A percentile compares a stretch with the other conserved stretches of the same genome.
phyloP scores from a whole-genome alignment of 2,797 vertebrate genomes.

The Sphenopsis melanotis region DNA sequence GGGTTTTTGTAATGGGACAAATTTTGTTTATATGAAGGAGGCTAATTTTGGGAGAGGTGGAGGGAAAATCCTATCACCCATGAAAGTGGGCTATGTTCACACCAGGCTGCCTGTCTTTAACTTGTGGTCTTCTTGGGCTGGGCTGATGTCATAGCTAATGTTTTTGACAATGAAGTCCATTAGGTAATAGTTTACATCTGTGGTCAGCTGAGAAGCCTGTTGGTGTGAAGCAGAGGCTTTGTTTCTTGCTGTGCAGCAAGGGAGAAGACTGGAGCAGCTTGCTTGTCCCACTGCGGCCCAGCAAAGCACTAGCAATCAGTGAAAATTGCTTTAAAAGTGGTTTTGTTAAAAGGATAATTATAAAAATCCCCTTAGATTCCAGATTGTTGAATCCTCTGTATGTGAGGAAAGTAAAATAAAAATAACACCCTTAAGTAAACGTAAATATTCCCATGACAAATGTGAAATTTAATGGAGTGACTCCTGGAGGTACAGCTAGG shows the following conservation, averaged over 20 bases:
- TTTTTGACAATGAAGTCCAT: neutral
- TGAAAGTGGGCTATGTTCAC: neutral
- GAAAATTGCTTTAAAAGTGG: neutral
- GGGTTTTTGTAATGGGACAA: neutral
- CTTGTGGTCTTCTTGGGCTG: neutral
- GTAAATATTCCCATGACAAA: neutral
- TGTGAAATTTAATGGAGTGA: neutral
- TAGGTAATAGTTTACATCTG: neutral
- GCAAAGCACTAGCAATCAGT: neutral
- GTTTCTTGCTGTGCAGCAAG: neutral
- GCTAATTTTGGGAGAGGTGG: neutral
- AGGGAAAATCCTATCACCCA: neutral
- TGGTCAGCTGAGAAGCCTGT: neutral
- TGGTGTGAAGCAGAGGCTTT: neutral
- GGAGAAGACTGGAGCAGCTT: neutral
- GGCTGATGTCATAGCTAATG: neutral
- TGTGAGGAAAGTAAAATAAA: neutral
- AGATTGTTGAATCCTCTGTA: neutral
- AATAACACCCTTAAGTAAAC: neutral
- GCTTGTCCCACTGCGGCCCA: neutral
- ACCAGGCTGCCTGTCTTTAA: neutral
- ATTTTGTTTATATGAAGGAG: conserved; percentile 15
- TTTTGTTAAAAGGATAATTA: neutral
- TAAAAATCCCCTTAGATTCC: neutral
- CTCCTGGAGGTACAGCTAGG: neutral